phyloP scores from a whole-genome alignment of 2,797 vertebrate species.

The Epinephelus coioides region DNA sequence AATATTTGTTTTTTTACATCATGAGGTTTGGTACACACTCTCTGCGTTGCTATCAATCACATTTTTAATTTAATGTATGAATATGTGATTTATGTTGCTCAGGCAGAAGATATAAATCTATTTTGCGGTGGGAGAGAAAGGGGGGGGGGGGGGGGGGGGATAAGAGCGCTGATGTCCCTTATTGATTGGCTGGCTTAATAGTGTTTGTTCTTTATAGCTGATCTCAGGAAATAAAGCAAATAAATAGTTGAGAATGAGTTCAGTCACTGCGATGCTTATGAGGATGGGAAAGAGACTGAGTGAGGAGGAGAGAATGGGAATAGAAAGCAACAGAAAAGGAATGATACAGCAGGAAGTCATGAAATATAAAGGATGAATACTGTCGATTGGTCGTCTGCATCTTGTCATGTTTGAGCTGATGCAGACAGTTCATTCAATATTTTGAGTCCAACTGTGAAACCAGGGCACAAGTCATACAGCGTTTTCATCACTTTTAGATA shows the following conservation, averaged over 20 bases:
- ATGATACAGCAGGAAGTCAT: constrained; percentile 29
- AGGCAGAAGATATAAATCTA: constrained; percentile 86
- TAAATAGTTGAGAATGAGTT: constrained; percentile 85
- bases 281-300: constrained; percentile 56
- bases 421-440: neutral
- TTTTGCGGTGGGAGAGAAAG: constrained; percentile 66
- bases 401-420: constrained; percentile 3
- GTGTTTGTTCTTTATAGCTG: constrained; percentile 90
- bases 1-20: constrained; percentile 76
- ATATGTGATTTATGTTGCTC: constrained; percentile 89
- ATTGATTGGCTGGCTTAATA: constrained; percentile 90
- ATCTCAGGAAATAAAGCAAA: constrained; percentile 89
- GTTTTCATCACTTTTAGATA: constrained; percentile 38
- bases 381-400: constrained; percentile 1
- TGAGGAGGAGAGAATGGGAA: constrained; percentile 28
- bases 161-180: constrained; percentile 84
- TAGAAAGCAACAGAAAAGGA: constrained; percentile 28
- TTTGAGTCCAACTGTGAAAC: constrained; percentile 23
- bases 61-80: constrained; percentile 90
- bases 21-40: constrained; percentile 72
- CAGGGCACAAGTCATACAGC: constrained; percentile 44
- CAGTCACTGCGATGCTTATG: constrained; percentile 65
- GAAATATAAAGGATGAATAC: constrained; percentile 27
- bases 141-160: constrained; percentile 7
- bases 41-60: constrained; percentile 84